Percentiles rank a stretch among this genome's conserved stretches.
Conservation (phyloP, 1,140 invertebrate species). For the Drosophila ohnishii region DNA sequence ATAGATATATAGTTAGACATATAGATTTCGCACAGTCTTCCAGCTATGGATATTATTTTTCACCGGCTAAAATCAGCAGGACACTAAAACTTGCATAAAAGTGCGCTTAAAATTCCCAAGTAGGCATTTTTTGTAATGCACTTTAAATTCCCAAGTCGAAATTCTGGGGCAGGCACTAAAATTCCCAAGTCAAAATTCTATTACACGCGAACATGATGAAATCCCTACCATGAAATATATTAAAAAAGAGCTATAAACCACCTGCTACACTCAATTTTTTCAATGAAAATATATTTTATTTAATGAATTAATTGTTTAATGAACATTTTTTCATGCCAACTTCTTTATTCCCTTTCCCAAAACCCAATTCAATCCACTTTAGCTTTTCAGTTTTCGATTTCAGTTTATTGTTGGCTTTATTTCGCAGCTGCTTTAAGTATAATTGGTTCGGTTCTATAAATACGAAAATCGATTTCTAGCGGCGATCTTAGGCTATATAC, state of each 20-base stretch:
- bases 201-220: no score
- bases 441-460: conserved; percentile 37
- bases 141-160: not conserved
- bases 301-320: no score
- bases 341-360: not conserved
- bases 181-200: no score
- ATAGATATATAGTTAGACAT: no score
- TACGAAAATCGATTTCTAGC: conserved; percentile 48
- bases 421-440: conserved; percentile 20
- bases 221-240: no score
- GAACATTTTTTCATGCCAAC: no score
- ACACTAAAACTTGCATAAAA: not conserved
- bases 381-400: conserved; percentile 26
- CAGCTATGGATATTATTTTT: no score
- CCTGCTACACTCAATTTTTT: no score
- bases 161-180: not conserved
- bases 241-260: no score
- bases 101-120: not conserved
- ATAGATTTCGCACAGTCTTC: not conserved
- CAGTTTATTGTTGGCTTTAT: conserved; percentile 47
- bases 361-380: not conserved
- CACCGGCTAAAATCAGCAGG: not conserved
- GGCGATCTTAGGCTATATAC: conserved; percentile 33
- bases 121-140: not conserved
- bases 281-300: no score